phyloP scores from a whole-genome alignment of 2,113 vertebrate species.

The Onychostruthus taczanowskii region DNA sequence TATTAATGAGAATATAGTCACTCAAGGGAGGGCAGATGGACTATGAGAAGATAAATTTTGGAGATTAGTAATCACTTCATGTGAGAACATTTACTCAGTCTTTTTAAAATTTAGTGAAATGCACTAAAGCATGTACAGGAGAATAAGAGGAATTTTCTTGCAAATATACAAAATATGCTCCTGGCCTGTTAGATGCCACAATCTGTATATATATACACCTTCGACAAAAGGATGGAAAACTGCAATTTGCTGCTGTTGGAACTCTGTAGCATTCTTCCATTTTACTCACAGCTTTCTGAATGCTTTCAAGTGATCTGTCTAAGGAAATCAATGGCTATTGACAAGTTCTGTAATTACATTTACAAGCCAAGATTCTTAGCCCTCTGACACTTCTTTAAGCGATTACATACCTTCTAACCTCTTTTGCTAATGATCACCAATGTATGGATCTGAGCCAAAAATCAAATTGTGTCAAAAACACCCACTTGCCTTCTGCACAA shows the following conservation, averaged over 20 bases:
- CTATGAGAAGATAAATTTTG: not conserved
- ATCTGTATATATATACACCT: not conserved
- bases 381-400: slow-evolving; percentile 14
- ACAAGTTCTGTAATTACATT: slow-evolving; percentile 73
- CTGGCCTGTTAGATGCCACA: not conserved
- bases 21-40: not conserved
- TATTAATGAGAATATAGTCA: not conserved
- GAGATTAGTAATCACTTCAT: not conserved
- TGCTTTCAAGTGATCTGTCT: slow-evolving; percentile 35
- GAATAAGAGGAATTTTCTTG: not conserved
- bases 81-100: not conserved
- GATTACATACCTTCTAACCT: slow-evolving; percentile 15
- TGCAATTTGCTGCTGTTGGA: not conserved
- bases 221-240: not conserved
- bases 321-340: slow-evolving; percentile 69
- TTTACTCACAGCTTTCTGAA: not conserved
- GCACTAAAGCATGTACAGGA: not conserved
- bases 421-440: slow-evolving; percentile 27
- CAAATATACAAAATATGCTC: not conserved
- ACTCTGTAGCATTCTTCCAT: not conserved
- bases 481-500: not conserved
- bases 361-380: slow-evolving; percentile 65
- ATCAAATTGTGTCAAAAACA: not conserved
- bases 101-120: not conserved
- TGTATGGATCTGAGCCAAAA: slow-evolving; percentile 19